Base-by-base conservation (phyloP, 1,140 invertebrate genomes). In the Drosophila teissieri region DNA sequence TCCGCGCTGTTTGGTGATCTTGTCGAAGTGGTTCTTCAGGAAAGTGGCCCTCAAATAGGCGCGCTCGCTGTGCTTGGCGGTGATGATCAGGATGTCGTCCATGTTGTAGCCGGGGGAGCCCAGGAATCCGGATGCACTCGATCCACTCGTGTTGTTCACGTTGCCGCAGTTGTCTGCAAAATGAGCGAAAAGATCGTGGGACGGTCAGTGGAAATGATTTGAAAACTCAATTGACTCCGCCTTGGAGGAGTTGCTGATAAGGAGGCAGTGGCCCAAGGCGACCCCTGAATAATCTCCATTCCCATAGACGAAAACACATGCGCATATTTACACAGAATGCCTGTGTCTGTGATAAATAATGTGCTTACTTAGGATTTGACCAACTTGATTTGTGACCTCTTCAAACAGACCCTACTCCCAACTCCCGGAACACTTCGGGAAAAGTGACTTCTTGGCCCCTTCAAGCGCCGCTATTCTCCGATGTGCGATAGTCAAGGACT, bases 1-100 rank as follows among this genome's bases (percentile, higher is more conserved):
- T 39, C 95, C 95, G 86, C 95, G 94, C 77, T 96, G 95, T 55
- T 95, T 95, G 92, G 95, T 96, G 74, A 96, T 96, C 92, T 96
- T 96, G 82, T 96, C 95, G 89, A 97, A 97, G 91, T 96, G 96
- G 22, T 94, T 94, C 22, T 94, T 95, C 63, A 97, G 94, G 92
- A 96, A 97, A 79, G 96, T 95, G n/a, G 95, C 95, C 95, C 96
- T 96, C 10, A 96, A 84, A 7, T 94, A 93, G 44, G 96, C 96
- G 45, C 95, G 95, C 31, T 96, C 95, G 64, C 96, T 96, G 36
- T 95, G 94, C 51, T 94, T 95, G 73, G 95, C 95, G 73, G 95
- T 96, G 24, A 97, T 92, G 85, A 97, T 96, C 31, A 96, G 93
- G 36, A 97, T 96, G 80, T 97, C 96, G 92, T 96, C 96, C 95